Conservation (phyloP, 2,113 vertebrate genomes). For the Eurypyga helias region DNA sequence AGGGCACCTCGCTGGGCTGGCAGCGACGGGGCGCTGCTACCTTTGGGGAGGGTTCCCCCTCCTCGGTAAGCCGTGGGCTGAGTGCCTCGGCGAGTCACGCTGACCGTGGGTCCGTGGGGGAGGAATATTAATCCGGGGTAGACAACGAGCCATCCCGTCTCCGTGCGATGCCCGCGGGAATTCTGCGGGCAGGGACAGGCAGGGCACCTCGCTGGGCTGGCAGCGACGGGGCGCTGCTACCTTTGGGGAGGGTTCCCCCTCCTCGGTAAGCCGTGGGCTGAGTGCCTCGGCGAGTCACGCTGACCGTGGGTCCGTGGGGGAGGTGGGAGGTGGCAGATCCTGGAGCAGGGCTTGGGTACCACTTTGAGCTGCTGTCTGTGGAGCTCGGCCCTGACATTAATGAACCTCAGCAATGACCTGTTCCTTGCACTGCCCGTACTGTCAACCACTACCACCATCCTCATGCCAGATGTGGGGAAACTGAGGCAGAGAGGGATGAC, state of each 20-base stretch:
- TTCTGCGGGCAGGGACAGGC: neutral
- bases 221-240: neutral
- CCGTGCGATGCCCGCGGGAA: neutral
- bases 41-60: neutral
- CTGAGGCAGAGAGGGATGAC: neutral
- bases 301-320: fast-evolving
- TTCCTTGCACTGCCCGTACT: neutral
- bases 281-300: fast-evolving
- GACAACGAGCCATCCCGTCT: neutral
- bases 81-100: fast-evolving
- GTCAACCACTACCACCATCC: fast-evolving
- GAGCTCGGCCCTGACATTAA: neutral
- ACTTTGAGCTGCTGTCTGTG: fast-evolving
- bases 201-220: neutral
- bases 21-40: neutral
- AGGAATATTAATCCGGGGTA: neutral
- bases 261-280: neutral
- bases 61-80: neutral
- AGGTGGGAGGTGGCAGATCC: fast-evolving
- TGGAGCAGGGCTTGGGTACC: fast-evolving
- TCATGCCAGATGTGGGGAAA: fast-evolving
- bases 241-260: neutral
- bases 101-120: fast-evolving
- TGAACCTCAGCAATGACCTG: neutral
- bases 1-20: neutral